Evolutionary conservation across 2,113 vertebrate species (phyloP).

Genomic region (Nannobrachium achirus): DNA sequence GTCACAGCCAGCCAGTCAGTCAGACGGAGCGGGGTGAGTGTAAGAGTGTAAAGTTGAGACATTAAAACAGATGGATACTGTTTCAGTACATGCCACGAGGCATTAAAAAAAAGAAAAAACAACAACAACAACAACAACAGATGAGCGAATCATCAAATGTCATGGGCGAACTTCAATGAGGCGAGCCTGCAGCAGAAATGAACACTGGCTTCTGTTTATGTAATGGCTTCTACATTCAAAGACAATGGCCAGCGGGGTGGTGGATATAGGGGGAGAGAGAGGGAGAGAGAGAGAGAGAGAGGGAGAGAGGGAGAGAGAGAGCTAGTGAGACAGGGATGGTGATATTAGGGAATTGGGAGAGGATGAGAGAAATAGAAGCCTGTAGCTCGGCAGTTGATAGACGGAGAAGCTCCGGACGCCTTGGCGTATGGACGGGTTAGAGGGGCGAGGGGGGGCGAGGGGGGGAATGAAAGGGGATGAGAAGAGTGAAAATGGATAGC

Average conservation of each 20-base stretch:
- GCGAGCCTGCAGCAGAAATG: conserved; percentile 45
- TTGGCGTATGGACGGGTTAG: conserved; percentile 42
- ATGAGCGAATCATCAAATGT: conserved; percentile 52
- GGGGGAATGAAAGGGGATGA: conserved; percentile 35
- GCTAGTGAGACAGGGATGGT: conserved; percentile 11
- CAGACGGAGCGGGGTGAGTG: background rate
- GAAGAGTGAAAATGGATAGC: conserved; percentile 44
- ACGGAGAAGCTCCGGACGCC: conserved; percentile 56
- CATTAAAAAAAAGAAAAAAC: conserved; percentile 50
- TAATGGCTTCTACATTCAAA: conserved; percentile 65
- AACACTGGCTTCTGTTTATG: conserved; percentile 55
- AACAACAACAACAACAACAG: conserved; percentile 51
- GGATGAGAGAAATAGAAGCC: conserved; percentile 70
- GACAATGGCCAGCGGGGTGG: conserved; percentile 23
- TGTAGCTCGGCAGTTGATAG: conserved; percentile 53
- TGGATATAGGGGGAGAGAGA: background rate
- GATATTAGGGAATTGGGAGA: conserved; percentile 41
- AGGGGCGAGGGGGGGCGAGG: conserved; percentile 46
- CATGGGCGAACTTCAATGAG: conserved; percentile 67
- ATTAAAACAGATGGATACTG: conserved; percentile 49
- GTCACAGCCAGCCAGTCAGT: background rate
- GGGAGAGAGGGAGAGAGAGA: background rate
- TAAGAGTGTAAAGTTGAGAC: conserved; percentile 20
- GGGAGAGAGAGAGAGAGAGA: conserved; percentile 16
- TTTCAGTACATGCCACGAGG: conserved; percentile 47